A percentile compares a stretch with the other conserved stretches of the same genome.
These are phyloP conservation scores for Origma solitaria DNA, from an alignment of 2,113 vertebrate genomes.

Conservation along the genomic window DNA sequence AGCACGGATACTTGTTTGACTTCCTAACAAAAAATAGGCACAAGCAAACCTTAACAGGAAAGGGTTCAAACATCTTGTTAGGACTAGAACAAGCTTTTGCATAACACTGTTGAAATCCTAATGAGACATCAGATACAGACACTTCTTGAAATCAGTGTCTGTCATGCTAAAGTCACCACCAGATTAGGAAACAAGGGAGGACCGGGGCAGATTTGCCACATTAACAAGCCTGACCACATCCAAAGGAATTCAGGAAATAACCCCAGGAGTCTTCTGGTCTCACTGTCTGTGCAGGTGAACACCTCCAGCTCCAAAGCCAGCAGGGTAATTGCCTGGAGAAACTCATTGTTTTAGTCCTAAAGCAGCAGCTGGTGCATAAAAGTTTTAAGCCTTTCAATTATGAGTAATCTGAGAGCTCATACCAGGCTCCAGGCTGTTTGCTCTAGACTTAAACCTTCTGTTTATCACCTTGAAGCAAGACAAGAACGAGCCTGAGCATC, in stretches of 20 bases:
- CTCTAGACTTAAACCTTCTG: not conserved
- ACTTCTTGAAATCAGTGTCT: not conserved
- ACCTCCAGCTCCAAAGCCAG: not conserved
- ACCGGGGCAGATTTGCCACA: not conserved
- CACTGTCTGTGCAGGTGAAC: not conserved
- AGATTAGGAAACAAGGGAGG: not conserved
- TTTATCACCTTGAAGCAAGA: not conserved
- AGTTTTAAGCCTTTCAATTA: not conserved
- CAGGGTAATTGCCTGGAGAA: not conserved
- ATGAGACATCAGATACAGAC: not conserved
- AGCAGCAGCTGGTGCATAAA: not conserved
- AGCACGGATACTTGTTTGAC: not conserved
- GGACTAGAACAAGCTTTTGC: not conserved
- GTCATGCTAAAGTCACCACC: not conserved
- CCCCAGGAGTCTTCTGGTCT: not conserved
- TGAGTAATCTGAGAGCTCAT: not conserved
- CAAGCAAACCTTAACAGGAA: not conserved
- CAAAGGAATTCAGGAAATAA: slow-evolving; percentile 1
- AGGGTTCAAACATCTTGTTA: not conserved
- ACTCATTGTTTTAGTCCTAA: not conserved
- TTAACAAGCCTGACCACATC: not conserved
- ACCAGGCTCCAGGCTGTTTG: slow-evolving; percentile 5
- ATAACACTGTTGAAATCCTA: not conserved
- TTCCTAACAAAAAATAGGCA: not conserved
- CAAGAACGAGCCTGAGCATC: slow-evolving; percentile 21